phyloP scores from a whole-genome alignment of 37 sponge, comb jelly and placozoan species.

The Ianthella basta region DNA sequence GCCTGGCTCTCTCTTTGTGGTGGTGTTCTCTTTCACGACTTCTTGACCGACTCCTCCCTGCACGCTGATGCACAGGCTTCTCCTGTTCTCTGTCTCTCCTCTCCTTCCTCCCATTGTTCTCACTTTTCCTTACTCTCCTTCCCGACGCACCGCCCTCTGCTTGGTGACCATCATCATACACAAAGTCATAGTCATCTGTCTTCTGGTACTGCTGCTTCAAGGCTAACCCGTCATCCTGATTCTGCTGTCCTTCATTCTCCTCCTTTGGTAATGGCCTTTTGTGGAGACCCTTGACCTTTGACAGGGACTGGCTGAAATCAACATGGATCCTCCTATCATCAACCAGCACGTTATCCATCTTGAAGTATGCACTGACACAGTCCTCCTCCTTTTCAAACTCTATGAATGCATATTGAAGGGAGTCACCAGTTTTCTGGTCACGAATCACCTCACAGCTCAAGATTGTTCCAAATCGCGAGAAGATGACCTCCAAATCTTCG shows the following conservation, averaged over 20 bases:
- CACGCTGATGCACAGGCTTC: neutral
- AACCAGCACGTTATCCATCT: conserved; percentile 99
- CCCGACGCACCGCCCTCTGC: neutral
- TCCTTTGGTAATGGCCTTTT: conserved; percentile 35
- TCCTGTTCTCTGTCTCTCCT: conserved; percentile 38
- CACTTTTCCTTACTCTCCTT: neutral
- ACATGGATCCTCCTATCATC: conserved; percentile 98
- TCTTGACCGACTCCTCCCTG: too few species aligned
- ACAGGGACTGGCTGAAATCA: conserved; percentile 97
- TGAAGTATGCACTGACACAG: conserved; percentile 97
- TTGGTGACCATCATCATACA: conserved; percentile 58
- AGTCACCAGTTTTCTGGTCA: conserved; percentile 96
- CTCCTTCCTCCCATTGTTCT: neutral
- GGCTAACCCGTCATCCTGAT: conserved; percentile 45
- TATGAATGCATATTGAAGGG: conserved; percentile 97
- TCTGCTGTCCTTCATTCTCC: neutral
- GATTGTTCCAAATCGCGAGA: conserved; percentile 96
- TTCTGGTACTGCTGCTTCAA: conserved; percentile 10
- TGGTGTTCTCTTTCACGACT: too few species aligned
- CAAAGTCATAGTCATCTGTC: conserved; percentile 73
- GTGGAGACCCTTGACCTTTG: conserved; percentile 77
- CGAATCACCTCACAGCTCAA: conserved; percentile 93
- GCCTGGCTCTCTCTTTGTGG: too few species aligned
- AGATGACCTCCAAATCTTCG: conserved; percentile 97
- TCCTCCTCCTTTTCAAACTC: conserved; percentile 95